A percentile compares a stretch with the other conserved stretches of the same genome.
Conservation (phyloP, 1,140 invertebrate species). For the Drosophila yakuba region DNA sequence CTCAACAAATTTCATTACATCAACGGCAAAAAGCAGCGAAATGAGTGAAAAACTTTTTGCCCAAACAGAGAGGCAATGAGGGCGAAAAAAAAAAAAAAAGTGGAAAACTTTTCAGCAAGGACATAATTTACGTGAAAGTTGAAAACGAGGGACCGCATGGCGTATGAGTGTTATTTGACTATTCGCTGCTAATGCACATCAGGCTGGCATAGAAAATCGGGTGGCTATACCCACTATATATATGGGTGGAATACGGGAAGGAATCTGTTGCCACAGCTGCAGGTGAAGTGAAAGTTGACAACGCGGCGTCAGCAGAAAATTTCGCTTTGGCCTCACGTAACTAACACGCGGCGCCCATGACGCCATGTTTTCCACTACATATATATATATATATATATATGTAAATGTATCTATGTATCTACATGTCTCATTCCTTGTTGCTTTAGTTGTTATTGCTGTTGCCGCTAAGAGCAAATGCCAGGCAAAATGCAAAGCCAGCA, state of each 20-base stretch:
- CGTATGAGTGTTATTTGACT: slow-evolving; percentile 79
- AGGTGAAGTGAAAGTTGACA: slow-evolving; percentile 81
- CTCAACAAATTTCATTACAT: slow-evolving; percentile 78
- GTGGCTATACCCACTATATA: background rate
- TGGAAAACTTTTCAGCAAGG: slow-evolving; percentile 48
- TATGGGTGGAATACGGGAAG: slow-evolving; percentile 1
- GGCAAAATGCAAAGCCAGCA: slow-evolving; percentile 61
- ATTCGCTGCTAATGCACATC: slow-evolving; percentile 68
- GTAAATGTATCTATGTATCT: slow-evolving; percentile 2
- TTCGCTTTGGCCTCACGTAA: slow-evolving; percentile 74
- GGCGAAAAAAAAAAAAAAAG: slow-evolving; percentile 1
- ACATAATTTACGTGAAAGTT: slow-evolving; percentile 74
- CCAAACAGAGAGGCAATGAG: slow-evolving; percentile 7
- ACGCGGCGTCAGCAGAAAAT: slow-evolving; percentile 72
- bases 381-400: slow-evolving; percentile 7
- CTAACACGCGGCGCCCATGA: slow-evolving; percentile 51
- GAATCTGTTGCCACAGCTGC: slow-evolving; percentile 64
- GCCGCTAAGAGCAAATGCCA: slow-evolving; percentile 66
- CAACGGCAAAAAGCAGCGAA: slow-evolving; percentile 47
- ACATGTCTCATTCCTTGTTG: background rate
- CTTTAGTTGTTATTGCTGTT: slow-evolving; percentile 24
- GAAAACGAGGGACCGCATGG: slow-evolving; percentile 65
- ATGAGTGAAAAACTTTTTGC: slow-evolving; percentile 49
- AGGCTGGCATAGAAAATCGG: slow-evolving; percentile 9
- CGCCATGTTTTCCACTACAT: slow-evolving; percentile 25